Conservation (phyloP, 2,797 vertebrate species). For the Oreonectes daqikongensis region DNA sequence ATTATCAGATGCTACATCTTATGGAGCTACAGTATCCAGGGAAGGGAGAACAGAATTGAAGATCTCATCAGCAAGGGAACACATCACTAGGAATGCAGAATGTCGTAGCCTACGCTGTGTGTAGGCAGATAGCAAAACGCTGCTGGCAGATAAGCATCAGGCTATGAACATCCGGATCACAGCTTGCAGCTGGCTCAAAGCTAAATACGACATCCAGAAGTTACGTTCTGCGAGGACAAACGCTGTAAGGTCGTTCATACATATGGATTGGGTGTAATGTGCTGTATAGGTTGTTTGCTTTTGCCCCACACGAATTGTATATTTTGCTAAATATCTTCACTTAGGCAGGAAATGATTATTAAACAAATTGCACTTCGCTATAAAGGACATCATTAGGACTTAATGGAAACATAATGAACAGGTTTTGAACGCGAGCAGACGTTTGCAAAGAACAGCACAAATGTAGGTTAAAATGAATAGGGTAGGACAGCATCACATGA, state of each 20-base stretch:
- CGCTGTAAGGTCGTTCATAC: background rate
- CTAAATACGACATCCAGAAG: conserved; percentile 27
- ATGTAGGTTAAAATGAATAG: conserved; percentile 37
- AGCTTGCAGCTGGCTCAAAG: conserved; percentile 29
- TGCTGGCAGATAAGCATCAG: conserved; percentile 37
- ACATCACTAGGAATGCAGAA: conserved; percentile 31
- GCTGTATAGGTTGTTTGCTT: background rate
- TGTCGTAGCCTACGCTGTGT: conserved; percentile 36
- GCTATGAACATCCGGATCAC: conserved; percentile 37
- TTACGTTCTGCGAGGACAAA: conserved; percentile 8
- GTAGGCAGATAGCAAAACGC: conserved; percentile 40
- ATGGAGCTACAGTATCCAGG: conserved; percentile 26
- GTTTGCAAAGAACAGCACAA: conserved; percentile 8
- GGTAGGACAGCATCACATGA: conserved; percentile 24
- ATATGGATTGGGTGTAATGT: background rate
- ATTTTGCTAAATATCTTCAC: background rate
- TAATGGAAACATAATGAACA: background rate
- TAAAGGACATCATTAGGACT: background rate
- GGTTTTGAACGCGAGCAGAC: conserved; percentile 2
- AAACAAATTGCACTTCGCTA: background rate
- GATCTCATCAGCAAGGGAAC: conserved; percentile 43
- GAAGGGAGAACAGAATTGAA: conserved; percentile 39
- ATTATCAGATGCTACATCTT: conserved; percentile 40
- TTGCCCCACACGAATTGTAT: background rate
- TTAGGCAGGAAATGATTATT: background rate